Evolutionary conservation across 2,113 vertebrate genomes (phyloP), one percentile per base, ranked within the genome.

Genomic region (Cranoglanis bouderius): DNA sequence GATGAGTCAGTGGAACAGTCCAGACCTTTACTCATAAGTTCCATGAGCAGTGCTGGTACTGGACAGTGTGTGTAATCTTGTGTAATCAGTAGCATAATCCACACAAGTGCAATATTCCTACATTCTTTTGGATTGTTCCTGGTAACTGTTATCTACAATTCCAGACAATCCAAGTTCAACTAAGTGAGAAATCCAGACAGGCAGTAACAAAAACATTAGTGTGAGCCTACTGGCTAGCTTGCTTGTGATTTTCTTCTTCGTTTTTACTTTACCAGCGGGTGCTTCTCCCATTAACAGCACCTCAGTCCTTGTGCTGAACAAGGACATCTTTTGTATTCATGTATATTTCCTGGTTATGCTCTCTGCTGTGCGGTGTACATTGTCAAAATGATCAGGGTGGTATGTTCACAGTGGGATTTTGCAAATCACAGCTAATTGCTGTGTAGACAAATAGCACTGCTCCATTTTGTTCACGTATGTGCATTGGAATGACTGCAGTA

Each of bases 401-500:
- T 61, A 70, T 74, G 61, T 16, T 46, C 43, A 40, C 65, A 67
- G 65, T 89, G 55, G 49, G 63, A 65, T 72, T 78, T 53, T 38
- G 86, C 51, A 85, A 90, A 78, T 90, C 38, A 38, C 32, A 61
- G 88, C 46, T 91, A 19, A 88, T 86, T 90, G 85, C 53, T 43
- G 29, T 85, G 26, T 82, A n/a, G 43, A 72, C 70, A 89, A 51
- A 74, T 29, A 82, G 53, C 53, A 51, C 70, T 74, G 86, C 55
- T 70, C 3, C 18, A 24, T 74, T 40, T 74, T n/a, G n/a, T n/a
- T n/a, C n/a, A n/a, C n/a, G n/a, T n/a, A n/a, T n/a, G n/a, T n/a
- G n/a, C n/a, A 18, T 7, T n/a, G 12, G 35, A 21, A 38, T 21
- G 57, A 29, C 5, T 57, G 51, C 35, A 59, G 9, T 16, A 35